These are phyloP conservation scores for Hippocampus mohnikei DNA, from an alignment of 2,113 vertebrate species.

Conservation along the genomic window DNA sequence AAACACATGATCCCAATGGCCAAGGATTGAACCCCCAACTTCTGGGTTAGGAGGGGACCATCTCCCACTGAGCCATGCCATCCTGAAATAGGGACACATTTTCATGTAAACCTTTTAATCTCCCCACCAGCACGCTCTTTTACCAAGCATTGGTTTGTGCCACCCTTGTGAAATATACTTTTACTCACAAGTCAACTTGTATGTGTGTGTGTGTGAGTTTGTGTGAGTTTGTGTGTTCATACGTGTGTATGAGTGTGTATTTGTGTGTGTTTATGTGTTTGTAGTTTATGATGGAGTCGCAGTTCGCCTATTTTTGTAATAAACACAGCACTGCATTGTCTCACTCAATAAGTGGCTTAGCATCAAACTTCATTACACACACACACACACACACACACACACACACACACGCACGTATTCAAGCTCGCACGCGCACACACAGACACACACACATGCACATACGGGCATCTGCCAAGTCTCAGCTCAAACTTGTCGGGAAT, in stretches of 20 bases:
- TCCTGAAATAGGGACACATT: background rate
- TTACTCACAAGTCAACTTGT: conserved; percentile 49
- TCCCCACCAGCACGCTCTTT: conserved; percentile 11
- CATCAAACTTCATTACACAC: conserved; percentile 62
- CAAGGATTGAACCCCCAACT: no score
- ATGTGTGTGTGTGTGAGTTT: background rate
- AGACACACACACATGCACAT: conserved; percentile 70
- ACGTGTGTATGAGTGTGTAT: background rate
- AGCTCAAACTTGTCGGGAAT: conserved; percentile 8
- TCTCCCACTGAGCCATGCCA: no score
- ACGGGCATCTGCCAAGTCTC: conserved; percentile 47
- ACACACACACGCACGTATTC: conserved; percentile 6
- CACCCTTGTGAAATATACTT: conserved; percentile 68
- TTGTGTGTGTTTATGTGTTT: conserved; percentile 19
- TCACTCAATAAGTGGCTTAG: conserved; percentile 75
- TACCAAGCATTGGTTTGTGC: conserved; percentile 64
- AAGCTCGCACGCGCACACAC: conserved; percentile 38
- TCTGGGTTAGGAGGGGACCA: no score
- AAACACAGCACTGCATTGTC: conserved; percentile 68
- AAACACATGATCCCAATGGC: no score
- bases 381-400: conserved; percentile 16
- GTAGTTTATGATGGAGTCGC: conserved; percentile 74
- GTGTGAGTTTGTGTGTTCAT: no score
- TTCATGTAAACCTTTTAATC: conserved; percentile 3
- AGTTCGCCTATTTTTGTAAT: conserved; percentile 67